A percentile compares a stretch with the other conserved stretches of the same genome.
Evolutionary conservation across 2,113 vertebrate species (phyloP).

Genomic region (Telmatochromis sp.): DNA sequence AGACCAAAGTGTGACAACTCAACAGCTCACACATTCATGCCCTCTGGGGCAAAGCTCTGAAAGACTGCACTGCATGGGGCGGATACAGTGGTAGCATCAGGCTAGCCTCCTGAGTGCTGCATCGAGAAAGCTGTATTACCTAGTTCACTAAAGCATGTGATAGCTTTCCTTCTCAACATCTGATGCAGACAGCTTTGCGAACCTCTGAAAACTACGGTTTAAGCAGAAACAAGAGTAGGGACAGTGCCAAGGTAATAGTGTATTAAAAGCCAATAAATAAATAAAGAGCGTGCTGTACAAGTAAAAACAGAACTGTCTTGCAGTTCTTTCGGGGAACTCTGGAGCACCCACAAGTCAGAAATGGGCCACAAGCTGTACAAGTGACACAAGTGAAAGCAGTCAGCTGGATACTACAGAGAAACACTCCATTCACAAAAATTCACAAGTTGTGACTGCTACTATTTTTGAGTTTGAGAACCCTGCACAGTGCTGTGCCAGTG

Average conservation of each 20-base stretch:
- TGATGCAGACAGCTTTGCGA: not conserved
- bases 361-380: not conserved
- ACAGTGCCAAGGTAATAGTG: not conserved
- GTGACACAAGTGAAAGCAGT: not conserved
- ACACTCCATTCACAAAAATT: conserved; percentile 1
- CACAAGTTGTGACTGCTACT: conserved; percentile 1
- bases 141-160: not conserved
- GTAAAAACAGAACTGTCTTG: not conserved
- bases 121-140: not conserved
- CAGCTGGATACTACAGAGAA: not conserved
- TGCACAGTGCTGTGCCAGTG: not conserved
- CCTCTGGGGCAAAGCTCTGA: conserved; percentile 13
- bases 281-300: not conserved
- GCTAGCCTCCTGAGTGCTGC: not conserved
- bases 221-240: not conserved
- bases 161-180: not conserved
- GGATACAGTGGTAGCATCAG: not conserved
- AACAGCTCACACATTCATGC: conserved; percentile 15
- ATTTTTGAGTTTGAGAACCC: not conserved
- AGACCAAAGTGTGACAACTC: conserved; percentile 61
- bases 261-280: not conserved
- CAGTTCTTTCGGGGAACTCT: not conserved
- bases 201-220: not conserved
- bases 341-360: not conserved
- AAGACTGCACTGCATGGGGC: not conserved